A percentile compares a stretch with the other conserved stretches of the same genome.
Conservation (phyloP, 2,888 invertebrate genomes). For the Tricholauxania praeusta region DNA sequence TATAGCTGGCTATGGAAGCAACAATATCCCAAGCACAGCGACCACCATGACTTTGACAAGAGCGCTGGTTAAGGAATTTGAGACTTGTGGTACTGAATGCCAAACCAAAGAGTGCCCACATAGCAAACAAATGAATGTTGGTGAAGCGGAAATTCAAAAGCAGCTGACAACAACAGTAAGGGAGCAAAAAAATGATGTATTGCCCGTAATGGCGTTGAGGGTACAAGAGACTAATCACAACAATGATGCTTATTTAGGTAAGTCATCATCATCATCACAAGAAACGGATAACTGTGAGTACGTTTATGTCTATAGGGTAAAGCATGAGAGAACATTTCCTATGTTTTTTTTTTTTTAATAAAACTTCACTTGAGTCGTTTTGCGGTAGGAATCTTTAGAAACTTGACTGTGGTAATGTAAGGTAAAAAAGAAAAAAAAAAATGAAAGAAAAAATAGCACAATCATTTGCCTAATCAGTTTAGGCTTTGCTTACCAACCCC, state of each 20-base stretch:
- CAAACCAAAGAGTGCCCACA: constrained; percentile 57
- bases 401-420: too few relatives aligned
- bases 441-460: too few relatives aligned
- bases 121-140: constrained; percentile 26
- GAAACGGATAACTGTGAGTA: too few relatives aligned
- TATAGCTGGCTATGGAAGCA: constrained; percentile 65
- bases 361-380: too few relatives aligned
- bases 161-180: constrained; percentile 28
- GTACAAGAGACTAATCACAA: background rate
- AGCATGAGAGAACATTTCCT: too few relatives aligned
- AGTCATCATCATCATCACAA: constrained; percentile 24
- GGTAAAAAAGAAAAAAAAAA: too few relatives aligned
- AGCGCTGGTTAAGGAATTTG: constrained; percentile 57
- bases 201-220: constrained; percentile 2
- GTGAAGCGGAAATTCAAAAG: constrained; percentile 1
- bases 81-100: constrained; percentile 65
- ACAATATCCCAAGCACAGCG: constrained; percentile 53
- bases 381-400: too few relatives aligned
- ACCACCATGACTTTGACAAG: constrained; percentile 65
- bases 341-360: too few relatives aligned
- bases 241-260: constrained; percentile 54
- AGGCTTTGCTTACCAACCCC: too few relatives aligned
- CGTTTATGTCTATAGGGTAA: too few relatives aligned
- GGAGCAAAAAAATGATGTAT: too few relatives aligned
- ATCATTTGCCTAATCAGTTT: too few relatives aligned